A percentile compares a stretch with the other conserved stretches of the same genome.
Conservation (phyloP, 2,113 vertebrate species). For the Oreochromis niloticus region DNA sequence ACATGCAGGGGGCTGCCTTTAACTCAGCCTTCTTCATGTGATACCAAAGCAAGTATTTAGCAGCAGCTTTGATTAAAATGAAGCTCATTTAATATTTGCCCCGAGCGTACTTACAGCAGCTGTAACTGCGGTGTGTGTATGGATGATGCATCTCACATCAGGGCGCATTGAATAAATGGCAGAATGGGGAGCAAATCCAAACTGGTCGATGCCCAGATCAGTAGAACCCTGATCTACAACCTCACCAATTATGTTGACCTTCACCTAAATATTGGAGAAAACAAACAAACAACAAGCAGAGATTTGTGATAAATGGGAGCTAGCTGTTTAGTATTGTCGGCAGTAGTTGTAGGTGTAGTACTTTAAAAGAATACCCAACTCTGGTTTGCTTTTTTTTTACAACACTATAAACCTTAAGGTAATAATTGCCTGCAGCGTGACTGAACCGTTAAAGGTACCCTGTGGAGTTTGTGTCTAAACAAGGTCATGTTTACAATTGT, state of each 20-base stretch:
- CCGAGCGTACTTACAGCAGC: slow-evolving; percentile 82
- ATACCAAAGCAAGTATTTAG: slow-evolving; percentile 19
- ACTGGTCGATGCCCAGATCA: slow-evolving; percentile 79
- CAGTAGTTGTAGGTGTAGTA: background rate
- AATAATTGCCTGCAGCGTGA: background rate
- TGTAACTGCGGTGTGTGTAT: slow-evolving; percentile 85
- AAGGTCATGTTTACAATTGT: background rate
- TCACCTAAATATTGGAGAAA: slow-evolving; percentile 76
- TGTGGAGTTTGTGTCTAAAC: background rate
- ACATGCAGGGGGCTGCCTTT: slow-evolving; percentile 11
- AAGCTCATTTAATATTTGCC: background rate
- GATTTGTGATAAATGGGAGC: background rate
- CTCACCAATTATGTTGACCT: slow-evolving; percentile 92
- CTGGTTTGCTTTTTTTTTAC: background rate
- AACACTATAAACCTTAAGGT: background rate
- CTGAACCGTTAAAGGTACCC: background rate
- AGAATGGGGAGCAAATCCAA: slow-evolving; percentile 88
- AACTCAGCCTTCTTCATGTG: background rate
- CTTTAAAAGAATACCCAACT: background rate
- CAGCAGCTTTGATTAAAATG: background rate
- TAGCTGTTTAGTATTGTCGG: background rate
- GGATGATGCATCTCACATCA: slow-evolving; percentile 88
- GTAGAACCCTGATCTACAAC: slow-evolving; percentile 91
- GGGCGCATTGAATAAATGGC: slow-evolving; percentile 91
- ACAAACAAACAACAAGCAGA: background rate